phyloP scores from a whole-genome alignment of 1,140 invertebrate genomes.

The Globodera ellingtonae region DNA sequence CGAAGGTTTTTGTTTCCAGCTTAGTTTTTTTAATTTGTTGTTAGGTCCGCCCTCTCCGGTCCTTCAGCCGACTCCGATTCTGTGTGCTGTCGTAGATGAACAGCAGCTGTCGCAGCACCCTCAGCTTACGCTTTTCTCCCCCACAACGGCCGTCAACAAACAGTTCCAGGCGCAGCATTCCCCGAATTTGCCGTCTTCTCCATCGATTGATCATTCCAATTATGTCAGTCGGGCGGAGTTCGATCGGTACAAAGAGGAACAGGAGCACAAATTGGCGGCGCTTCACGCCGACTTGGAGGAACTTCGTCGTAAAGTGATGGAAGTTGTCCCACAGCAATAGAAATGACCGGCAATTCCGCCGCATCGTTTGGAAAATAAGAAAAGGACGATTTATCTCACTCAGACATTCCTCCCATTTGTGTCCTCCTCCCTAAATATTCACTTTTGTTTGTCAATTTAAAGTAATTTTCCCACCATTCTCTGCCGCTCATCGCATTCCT shows the following conservation, averaged over 20 bases:
- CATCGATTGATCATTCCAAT: neutral
- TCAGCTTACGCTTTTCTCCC: neutral
- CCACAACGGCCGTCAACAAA: neutral
- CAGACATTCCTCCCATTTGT: too few relatives aligned
- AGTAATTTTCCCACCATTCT: neutral
- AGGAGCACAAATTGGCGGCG: conserved; percentile 6
- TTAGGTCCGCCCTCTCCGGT: neutral
- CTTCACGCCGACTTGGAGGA: neutral
- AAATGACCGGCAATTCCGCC: too few relatives aligned
- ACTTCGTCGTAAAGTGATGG: neutral
- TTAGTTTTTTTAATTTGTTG: neutral
- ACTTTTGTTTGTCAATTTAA: too few relatives aligned
- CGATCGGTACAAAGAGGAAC: conserved; percentile 18
- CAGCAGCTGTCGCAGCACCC: neutral
- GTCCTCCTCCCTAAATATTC: too few relatives aligned
- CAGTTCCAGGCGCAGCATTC: neutral
- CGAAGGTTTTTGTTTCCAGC: too few relatives aligned
- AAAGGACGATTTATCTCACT: too few relatives aligned
- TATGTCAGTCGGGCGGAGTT: conserved; percentile 11
- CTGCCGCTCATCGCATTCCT: too few relatives aligned
- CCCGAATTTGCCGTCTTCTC: neutral
- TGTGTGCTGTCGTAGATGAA: neutral
- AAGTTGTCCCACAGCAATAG: too few relatives aligned
- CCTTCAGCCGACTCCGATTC: neutral
- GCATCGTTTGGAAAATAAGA: too few relatives aligned